Percentiles rank a stretch among this genome's conserved stretches.
Conservation (phyloP, 2,113 vertebrate genomes). For the Oryzias javanicus region DNA sequence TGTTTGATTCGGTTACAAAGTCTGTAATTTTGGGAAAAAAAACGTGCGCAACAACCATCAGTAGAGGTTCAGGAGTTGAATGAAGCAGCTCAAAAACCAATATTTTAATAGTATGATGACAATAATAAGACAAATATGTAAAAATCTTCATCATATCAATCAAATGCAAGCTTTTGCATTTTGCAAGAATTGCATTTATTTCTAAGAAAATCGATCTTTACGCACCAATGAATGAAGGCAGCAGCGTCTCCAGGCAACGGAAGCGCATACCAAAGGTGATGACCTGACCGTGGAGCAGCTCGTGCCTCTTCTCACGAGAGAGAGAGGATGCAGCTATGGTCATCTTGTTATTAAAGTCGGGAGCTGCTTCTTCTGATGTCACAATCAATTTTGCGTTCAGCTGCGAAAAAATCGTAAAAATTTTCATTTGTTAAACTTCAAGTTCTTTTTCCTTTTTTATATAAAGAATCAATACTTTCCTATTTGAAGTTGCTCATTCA, state of each 20-base stretch:
- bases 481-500: too few relatives aligned
- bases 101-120: too few relatives aligned
- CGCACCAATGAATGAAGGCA: slow-evolving; percentile 97
- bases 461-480: too few relatives aligned
- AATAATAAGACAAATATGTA: too few relatives aligned
- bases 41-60: too few relatives aligned
- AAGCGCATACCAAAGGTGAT: slow-evolving; percentile 97
- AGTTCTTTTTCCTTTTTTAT: background rate
- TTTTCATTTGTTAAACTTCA: background rate
- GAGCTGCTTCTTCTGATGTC: slow-evolving; percentile 92
- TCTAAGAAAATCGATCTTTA: slow-evolving; percentile 7
- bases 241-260: slow-evolving; percentile 93
- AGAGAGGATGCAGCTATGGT: slow-evolving; percentile 94
- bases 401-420: slow-evolving; percentile 61
- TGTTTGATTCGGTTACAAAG: background rate
- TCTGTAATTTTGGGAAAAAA: background rate
- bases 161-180: too few relatives aligned
- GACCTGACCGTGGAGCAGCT: slow-evolving; percentile 93
- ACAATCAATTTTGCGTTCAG: slow-evolving; percentile 93
- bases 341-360: slow-evolving; percentile 98
- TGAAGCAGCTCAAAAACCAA: too few relatives aligned
- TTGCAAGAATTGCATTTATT: too few relatives aligned
- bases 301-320: slow-evolving; percentile 95
- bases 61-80: too few relatives aligned
- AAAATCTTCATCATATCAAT: too few relatives aligned